Base-by-base conservation (phyloP, 2,113 vertebrate genomes). In the Nothocercus nigrocapillus region DNA sequence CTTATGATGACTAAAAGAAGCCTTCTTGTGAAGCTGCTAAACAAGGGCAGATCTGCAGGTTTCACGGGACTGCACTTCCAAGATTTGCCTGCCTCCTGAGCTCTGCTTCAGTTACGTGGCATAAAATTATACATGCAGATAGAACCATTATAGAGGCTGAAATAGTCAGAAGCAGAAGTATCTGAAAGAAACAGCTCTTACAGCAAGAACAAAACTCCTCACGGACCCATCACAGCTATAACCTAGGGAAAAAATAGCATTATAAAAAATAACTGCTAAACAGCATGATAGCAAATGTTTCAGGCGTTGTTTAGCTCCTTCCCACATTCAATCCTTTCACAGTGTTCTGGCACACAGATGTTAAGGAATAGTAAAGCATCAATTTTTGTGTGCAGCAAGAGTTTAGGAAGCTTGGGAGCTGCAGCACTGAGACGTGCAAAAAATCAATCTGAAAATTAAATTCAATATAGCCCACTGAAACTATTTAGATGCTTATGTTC, bases 381-480 rank as follows among this genome's bases (percentile, higher is more conserved):
- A 70, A 20, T 69, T 89, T 63, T 4, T 49, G 88, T 22, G n/a
- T 17, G 56, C n/a, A n/a, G 59, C 4, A 9, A 42, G 34, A 74
- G n/a, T 4, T n/a, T 54, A 2, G 78, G 66, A 72, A 87, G 34
- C 56, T 69, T 5, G 64, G 73, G 63, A 70, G 59, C 0, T 0
- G 64, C 56, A 22, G 15, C 1, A 22, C 8, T 28, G 59, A 89
- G 58, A 74, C 7, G 24, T 20, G 61, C 6, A 24, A 90, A 66
- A 85, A 86, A 93, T 83, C 75, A 78, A 22, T 63, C 32, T 20
- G 16, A 25, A 49, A 44, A 32, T 9, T 3, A 7, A 73, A 49
- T 4, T 20, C 45, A 69, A 5, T 42, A 88, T 79, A 80, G 49
- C 63, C 88, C 24, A 13, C 34, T 73, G 58, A 53, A 2, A 3